Evolutionary conservation across 2,113 vertebrate species (phyloP), one percentile per base, ranked within the genome.

Genomic region (Neodontobutis hainanensis): DNA sequence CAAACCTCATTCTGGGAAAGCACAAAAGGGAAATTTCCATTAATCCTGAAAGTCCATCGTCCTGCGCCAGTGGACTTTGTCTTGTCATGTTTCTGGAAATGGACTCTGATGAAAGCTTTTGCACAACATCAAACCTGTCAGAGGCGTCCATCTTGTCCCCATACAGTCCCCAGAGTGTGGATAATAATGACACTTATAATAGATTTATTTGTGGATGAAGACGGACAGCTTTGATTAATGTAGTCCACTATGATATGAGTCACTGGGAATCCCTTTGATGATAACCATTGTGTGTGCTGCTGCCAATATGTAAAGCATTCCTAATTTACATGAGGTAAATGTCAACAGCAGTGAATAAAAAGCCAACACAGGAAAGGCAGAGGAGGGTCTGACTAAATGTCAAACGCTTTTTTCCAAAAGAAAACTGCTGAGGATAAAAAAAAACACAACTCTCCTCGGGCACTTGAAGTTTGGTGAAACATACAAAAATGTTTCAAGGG

Each of bases 351-450:
- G 12, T 57, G 34, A 47, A 60, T 15, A n/a, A 36, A 16, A n/a
- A 66, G 55, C 9, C 14, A 46, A 48, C 19, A 43, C 65, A 70
- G 55, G 34, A 56, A 64, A 53, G 70, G 68, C 68, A 19, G 52
- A 50, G 49, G 44, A 32, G 58, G 40, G 78, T 27, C 53, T 66
- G 64, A 78, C 71, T 49, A 67, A 72, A 70, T 77, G 53, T 70
- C 67, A 68, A 47, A 65, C 11, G 43, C 19, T 44, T 78, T 66
- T 69, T 5, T 5, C 48, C 10, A 35, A 12, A 47, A 71, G 60
- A 60, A 50, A 10, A 59, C 6, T 51, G 5, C 12, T 43, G 0
- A 32, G 6, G 40, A 62, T 65, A 32, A 68, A 57, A 59, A 19
- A 48, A 68, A 58, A 44, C 16, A 56, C 44, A 3, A 0, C 40